Evolutionary conservation across 2,113 vertebrate genomes (phyloP).

Genomic region (Pheucticus melanocephalus): DNA sequence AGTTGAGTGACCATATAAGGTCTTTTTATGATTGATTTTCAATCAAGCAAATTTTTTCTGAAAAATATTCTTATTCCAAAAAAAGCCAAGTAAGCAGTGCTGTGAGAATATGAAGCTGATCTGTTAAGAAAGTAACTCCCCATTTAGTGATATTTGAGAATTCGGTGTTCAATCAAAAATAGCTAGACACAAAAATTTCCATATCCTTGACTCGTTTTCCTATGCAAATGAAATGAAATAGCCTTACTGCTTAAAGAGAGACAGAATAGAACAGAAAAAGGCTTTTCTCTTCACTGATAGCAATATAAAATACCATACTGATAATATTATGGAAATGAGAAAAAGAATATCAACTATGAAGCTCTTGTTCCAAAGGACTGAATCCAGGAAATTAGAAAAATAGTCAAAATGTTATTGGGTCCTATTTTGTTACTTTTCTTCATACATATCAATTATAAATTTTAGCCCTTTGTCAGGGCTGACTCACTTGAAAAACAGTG

Average conservation of each 20-base stretch:
- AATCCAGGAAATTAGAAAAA: slow-evolving; percentile 35
- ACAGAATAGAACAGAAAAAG: not conserved
- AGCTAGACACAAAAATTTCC: not conserved
- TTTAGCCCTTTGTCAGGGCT: not conserved
- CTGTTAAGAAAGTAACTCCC: not conserved
- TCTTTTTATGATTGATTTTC: not conserved
- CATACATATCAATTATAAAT: not conserved
- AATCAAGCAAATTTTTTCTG: not conserved
- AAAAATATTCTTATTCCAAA: not conserved
- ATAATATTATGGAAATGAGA: not conserved
- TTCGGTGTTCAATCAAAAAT: not conserved
- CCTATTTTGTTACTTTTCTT: not conserved
- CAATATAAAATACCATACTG: not conserved
- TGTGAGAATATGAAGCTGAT: not conserved
- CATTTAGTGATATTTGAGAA: not conserved
- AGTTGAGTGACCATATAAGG: not conserved
- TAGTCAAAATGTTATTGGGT: not conserved
- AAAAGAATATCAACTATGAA: not conserved
- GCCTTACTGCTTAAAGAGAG: not conserved
- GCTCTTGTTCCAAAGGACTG: not conserved
- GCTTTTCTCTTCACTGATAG: not conserved
- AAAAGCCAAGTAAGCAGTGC: not conserved
- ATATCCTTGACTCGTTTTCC: not conserved
- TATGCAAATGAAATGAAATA: not conserved
- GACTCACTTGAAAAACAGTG: not conserved